Evolutionary conservation across 1,140 invertebrate species (phyloP).

Genomic region (Stenopsyche tienmushanensis): DNA sequence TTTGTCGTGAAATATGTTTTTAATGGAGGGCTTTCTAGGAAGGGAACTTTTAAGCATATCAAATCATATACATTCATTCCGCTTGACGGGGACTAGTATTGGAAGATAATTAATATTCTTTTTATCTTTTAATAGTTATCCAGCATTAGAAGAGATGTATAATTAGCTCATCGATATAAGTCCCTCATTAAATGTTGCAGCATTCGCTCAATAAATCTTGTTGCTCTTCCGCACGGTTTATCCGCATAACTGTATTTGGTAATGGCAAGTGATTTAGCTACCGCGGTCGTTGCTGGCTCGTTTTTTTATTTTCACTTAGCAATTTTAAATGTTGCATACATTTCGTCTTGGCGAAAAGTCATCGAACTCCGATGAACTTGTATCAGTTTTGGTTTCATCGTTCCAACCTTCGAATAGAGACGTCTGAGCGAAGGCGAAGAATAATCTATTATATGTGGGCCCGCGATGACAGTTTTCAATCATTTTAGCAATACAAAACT

Average conservation of each 20-base stretch:
- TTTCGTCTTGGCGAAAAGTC: conserved; percentile 20
- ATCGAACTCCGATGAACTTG: conserved; percentile 35
- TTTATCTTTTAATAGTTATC: not conserved
- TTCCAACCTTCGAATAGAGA: conserved; percentile 1
- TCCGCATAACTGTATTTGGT: conserved; percentile 27
- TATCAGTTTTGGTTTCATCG: conserved; percentile 31
- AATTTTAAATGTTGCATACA: conserved; percentile 33
- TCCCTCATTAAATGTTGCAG: not conserved
- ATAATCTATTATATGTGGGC: too few relatives aligned
- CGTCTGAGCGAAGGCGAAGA: too few relatives aligned
- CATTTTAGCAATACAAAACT: too few relatives aligned
- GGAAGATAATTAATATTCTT: not conserved
- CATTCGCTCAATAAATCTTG: not conserved
- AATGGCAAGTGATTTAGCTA: conserved; percentile 31
- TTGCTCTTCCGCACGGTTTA: not conserved
- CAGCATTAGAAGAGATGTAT: not conserved
- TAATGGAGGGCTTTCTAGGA: too few relatives aligned
- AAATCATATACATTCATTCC: too few relatives aligned
- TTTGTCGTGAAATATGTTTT: too few relatives aligned
- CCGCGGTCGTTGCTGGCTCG: not conserved
- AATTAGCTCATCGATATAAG: not conserved
- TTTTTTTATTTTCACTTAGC: conserved; percentile 37
- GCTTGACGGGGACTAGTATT: too few relatives aligned
- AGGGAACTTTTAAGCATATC: too few relatives aligned
- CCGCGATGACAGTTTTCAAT: too few relatives aligned